Evolutionary conservation across 2,888 invertebrate species (phyloP).

Genomic region (Luperina testacea): DNA sequence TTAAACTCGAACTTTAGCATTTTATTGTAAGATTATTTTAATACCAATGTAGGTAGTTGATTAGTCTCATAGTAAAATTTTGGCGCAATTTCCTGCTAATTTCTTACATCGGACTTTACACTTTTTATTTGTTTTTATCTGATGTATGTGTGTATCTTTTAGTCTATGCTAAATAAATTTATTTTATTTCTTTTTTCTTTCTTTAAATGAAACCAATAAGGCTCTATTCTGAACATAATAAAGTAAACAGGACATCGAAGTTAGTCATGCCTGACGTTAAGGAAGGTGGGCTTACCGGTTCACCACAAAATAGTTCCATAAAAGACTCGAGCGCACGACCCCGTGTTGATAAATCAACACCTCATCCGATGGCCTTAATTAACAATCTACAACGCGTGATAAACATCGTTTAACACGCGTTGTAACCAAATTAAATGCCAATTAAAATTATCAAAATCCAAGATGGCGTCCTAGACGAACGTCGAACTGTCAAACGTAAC

Average conservation of each 20-base stretch:
- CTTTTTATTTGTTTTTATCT: too few species aligned
- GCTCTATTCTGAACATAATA: neutral
- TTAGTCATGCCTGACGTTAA: constrained; percentile 29
- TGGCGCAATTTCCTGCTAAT: too few species aligned
- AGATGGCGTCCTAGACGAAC: constrained; percentile 40
- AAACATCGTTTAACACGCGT: neutral
- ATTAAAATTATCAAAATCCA: constrained; percentile 22
- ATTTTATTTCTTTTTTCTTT: too few species aligned
- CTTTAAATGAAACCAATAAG: constrained; percentile 1
- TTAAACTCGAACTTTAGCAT: neutral
- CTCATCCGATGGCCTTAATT: constrained; percentile 9
- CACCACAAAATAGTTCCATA: constrained; percentile 38
- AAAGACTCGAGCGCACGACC: constrained; percentile 8
- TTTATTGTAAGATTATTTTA: neutral
- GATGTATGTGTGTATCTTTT: too few species aligned
- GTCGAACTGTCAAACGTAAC: constrained; percentile 46
- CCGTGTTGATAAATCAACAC: constrained; percentile 34
- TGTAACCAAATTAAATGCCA: constrained; percentile 3
- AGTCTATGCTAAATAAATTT: too few species aligned
- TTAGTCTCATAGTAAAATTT: neutral
- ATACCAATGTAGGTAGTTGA: neutral
- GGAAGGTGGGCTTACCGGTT: constrained; percentile 6
- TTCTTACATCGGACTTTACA: too few species aligned
- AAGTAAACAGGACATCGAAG: constrained; percentile 13
- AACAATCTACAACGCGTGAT: constrained; percentile 22